Conservation (phyloP, 1,140 invertebrate genomes). For the Carposina sasakii region DNA sequence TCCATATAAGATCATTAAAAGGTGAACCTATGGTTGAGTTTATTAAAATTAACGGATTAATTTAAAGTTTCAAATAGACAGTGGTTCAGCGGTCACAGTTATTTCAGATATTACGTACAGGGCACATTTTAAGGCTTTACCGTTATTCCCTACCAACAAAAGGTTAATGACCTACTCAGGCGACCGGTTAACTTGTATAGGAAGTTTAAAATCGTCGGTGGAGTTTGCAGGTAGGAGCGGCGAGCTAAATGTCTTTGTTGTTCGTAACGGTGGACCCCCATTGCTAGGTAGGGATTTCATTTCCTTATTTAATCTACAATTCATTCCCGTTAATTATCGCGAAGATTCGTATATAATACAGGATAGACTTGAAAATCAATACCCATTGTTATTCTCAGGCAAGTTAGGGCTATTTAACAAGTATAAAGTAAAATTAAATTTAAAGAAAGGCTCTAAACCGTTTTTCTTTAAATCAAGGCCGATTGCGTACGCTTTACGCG, state of each 20-base stretch:
- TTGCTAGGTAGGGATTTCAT: slow-evolving; percentile 2
- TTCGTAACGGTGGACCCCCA: not conserved
- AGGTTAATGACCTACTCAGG: not conserved
- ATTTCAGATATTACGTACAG: not conserved
- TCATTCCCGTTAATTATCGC: not conserved
- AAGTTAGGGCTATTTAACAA: slow-evolving; percentile 5
- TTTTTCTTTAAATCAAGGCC: slow-evolving; percentile 8
- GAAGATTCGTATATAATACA: no score
- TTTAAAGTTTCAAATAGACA: slow-evolving; percentile 1
- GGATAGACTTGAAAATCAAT: no score
- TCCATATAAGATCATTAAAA: not conserved
- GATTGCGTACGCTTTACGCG: slow-evolving; percentile 2
- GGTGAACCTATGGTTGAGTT: not conserved
- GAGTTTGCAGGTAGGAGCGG: not conserved
- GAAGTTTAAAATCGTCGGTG: not conserved
- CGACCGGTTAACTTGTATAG: not conserved
- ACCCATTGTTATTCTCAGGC: not conserved
- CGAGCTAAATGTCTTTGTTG: not conserved
- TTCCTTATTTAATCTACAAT: slow-evolving; percentile 1
- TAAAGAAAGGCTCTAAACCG: not conserved
- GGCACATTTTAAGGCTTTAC: not conserved
- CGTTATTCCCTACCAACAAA: not conserved
- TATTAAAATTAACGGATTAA: not conserved
- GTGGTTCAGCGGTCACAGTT: not conserved
- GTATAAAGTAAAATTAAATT: slow-evolving; percentile 1